These are phyloP conservation scores for Parambassis ranga DNA, from an alignment of 2,797 vertebrate genomes.

Conservation along the genomic window DNA sequence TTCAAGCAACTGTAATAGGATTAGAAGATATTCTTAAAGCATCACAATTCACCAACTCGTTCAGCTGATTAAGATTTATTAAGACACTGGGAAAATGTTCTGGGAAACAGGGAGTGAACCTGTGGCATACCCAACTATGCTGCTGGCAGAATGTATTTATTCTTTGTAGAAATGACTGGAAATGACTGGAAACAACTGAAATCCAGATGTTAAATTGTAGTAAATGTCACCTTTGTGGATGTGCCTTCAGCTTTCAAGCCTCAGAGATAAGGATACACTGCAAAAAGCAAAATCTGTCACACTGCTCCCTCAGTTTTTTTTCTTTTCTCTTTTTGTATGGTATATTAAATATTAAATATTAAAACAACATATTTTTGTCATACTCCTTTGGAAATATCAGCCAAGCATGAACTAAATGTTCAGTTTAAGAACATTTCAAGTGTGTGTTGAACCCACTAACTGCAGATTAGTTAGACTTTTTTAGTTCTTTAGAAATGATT, in stretches of 20 bases:
- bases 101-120: background rate
- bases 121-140: background rate
- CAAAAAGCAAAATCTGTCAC: background rate
- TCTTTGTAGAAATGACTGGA: background rate
- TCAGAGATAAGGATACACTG: background rate
- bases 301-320: background rate
- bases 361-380: too few species aligned
- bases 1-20: slow-evolving; percentile 30
- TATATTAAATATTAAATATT: too few species aligned
- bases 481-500: background rate
- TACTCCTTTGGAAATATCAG: background rate
- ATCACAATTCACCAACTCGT: slow-evolving; percentile 5
- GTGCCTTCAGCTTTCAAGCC: background rate
- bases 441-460: background rate
- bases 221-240: background rate
- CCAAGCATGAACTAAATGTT: background rate
- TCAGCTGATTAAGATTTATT: slow-evolving; percentile 3
- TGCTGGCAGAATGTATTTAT: background rate
- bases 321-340: too few species aligned
- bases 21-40: slow-evolving; percentile 21
- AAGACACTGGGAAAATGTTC: background rate
- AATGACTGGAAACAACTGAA: background rate
- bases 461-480: too few species aligned
- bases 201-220: background rate
- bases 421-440: background rate